Conservation (phyloP, 2,113 vertebrate species). For the Rhinolophus ferrumequinum region DNA sequence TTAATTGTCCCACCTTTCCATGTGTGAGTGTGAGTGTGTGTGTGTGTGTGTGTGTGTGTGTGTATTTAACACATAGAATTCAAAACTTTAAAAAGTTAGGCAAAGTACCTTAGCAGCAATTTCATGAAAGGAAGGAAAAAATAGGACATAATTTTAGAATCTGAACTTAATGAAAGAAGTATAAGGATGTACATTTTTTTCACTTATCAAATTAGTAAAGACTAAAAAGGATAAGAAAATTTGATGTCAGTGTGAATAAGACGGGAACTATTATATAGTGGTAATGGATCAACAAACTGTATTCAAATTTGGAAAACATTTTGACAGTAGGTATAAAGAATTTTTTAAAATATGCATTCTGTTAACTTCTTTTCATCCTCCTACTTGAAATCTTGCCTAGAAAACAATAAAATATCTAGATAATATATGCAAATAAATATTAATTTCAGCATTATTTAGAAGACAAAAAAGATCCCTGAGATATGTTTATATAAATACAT, state of each 20-base stretch:
- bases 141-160: not conserved
- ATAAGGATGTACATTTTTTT: not conserved
- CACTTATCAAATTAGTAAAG: not conserved
- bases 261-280: not conserved
- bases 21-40: too few species aligned
- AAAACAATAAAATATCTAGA: not conserved
- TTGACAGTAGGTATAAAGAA: not conserved
- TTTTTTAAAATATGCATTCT: not conserved
- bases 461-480: not conserved
- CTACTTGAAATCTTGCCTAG: not conserved
- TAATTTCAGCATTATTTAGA: not conserved
- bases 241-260: not conserved
- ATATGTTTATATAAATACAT: not conserved
- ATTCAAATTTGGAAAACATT: conserved; percentile 36
- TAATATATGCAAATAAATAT: not conserved
- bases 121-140: not conserved
- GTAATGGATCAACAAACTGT: not conserved
- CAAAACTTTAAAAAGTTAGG: not conserved
- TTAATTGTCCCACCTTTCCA: too few species aligned
- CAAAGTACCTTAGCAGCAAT: not conserved
- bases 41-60: too few species aligned
- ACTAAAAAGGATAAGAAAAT: not conserved
- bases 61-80: not conserved
- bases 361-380: not conserved
- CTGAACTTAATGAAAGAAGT: not conserved